Base-by-base conservation (phyloP, 1,140 invertebrate species). In the Lepidurus packardi region DNA sequence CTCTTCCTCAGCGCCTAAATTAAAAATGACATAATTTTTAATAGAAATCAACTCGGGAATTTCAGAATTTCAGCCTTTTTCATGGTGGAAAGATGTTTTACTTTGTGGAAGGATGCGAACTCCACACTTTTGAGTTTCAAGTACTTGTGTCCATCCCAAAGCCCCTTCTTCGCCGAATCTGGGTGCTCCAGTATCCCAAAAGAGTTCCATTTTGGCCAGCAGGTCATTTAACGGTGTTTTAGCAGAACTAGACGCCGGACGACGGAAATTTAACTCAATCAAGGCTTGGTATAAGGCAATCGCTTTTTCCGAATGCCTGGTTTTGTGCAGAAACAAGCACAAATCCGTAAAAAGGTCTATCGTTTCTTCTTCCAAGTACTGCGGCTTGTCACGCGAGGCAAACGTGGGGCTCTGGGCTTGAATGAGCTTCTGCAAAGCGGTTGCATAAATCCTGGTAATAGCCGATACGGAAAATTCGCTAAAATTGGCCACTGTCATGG, bases 191-290 rank as follows among this genome's bases (percentile, higher is more conserved):
- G 83, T 84, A 75, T 87, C 85, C 86, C 86, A 87, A 80, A 87
- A 87, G 43, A 83, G 82, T 81, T 86, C 85, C 81, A 87, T 84
- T 10, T 82, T 80, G 7, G 78, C 80, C 41, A 83, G 75, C 44
- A 81, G 81, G 10, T 85, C 84, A 5, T 78, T 45, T 7, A 81
- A n/a, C 9, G 80, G 24, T 41, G 75, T 65, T 24, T 77, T 43
- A 10, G 73, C 7, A 13, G 45, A 73, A 13, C 84, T 53, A 25
- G 73, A 11, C 0, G 25, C 73, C 9, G 85, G 85, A 53, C 81
- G 82, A 77, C 84, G 85, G 11, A 86, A 80, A 80, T 86, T 87
- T 78, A 85, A 85, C 77, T 87, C 86, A n/a, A 87, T 81, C 73
- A 84, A 73, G 34, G 85, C 85, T 80, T 87, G 86, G 79, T 82